These are phyloP conservation scores for Etheostoma perlongum DNA, from an alignment of 2,797 vertebrate species.

Conservation along the genomic window DNA sequence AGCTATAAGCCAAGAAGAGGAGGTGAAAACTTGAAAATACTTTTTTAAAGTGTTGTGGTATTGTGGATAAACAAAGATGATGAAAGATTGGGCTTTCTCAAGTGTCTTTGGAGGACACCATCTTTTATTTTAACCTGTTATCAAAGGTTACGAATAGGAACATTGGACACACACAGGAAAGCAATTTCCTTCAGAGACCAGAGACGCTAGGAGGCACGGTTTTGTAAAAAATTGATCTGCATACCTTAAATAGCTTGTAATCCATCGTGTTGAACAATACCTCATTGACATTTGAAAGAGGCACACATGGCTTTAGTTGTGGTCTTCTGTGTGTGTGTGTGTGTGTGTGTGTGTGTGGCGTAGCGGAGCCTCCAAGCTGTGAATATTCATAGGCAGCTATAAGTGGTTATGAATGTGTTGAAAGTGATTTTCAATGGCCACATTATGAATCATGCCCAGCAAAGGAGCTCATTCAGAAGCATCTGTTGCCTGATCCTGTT, in stretches of 20 bases:
- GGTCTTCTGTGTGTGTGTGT: background rate
- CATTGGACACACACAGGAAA: constrained; percentile 47
- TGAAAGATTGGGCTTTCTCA: constrained; percentile 42
- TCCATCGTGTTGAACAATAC: constrained; percentile 61
- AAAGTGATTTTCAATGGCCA: constrained; percentile 76
- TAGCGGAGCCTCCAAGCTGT: constrained; percentile 25
- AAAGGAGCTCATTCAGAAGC: constrained; percentile 76
- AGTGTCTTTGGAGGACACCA: constrained; percentile 52
- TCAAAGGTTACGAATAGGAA: constrained; percentile 52
- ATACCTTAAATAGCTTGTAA: constrained; percentile 63
- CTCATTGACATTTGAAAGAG: constrained; percentile 44
- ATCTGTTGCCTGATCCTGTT: constrained; percentile 74
- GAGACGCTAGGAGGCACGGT: constrained; percentile 50
- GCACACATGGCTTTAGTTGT: constrained; percentile 7
- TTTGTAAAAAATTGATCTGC: constrained; percentile 53
- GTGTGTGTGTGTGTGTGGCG: constrained; percentile 28
- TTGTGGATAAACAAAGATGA: constrained; percentile 31
- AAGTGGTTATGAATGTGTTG: constrained; percentile 75
- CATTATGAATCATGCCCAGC: constrained; percentile 75
- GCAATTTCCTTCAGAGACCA: constrained; percentile 65
- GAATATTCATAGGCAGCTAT: constrained; percentile 71
- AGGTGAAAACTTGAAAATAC: constrained; percentile 51
- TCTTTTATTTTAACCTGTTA: constrained; percentile 50
- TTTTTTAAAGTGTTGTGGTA: constrained; percentile 40
- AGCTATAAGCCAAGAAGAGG: constrained; percentile 40